phyloP scores from a whole-genome alignment of 2,113 vertebrate species.

The Sialia sialis region DNA sequence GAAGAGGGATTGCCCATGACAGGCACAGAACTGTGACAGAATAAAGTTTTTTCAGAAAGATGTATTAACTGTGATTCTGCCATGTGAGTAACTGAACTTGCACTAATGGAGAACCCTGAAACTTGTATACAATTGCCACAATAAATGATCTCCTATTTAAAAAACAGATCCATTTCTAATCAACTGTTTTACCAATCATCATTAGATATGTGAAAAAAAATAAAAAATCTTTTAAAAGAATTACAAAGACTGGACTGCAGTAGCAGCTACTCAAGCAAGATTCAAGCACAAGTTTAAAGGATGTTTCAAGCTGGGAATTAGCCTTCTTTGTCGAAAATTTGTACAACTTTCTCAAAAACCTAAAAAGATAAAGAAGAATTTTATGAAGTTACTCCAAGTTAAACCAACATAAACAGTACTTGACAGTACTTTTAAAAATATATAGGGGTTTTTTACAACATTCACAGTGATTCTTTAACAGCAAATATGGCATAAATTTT shows the following conservation, averaged over 20 bases:
- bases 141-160: conserved; percentile 16
- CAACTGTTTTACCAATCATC: conserved; percentile 57
- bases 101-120: conserved; percentile 27
- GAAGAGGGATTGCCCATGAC: conserved; percentile 18
- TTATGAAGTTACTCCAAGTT: neutral
- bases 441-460: neutral
- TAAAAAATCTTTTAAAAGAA: conserved; percentile 57
- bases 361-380: conserved; percentile 63
- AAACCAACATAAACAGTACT: neutral
- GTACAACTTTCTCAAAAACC: conserved; percentile 92
- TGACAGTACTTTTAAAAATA: neutral
- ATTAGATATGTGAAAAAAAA: conserved; percentile 59
- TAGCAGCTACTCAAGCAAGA: conserved; percentile 76
- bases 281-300: conserved; percentile 70
- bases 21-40: conserved; percentile 38
- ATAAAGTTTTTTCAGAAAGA: neutral
- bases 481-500: neutral
- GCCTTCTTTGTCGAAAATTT: conserved; percentile 87
- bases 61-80: conserved; percentile 31
- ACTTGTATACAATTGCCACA: conserved; percentile 12
- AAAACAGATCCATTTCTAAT: conserved; percentile 51
- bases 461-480: neutral
- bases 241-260: conserved; percentile 65
- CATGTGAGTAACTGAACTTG: conserved; percentile 48
- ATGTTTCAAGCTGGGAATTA: conserved; percentile 60